Percentiles rank a stretch among this genome's conserved stretches.
phyloP scores from a whole-genome alignment of 2,797 vertebrate species.

The Glossophaga mutica region DNA sequence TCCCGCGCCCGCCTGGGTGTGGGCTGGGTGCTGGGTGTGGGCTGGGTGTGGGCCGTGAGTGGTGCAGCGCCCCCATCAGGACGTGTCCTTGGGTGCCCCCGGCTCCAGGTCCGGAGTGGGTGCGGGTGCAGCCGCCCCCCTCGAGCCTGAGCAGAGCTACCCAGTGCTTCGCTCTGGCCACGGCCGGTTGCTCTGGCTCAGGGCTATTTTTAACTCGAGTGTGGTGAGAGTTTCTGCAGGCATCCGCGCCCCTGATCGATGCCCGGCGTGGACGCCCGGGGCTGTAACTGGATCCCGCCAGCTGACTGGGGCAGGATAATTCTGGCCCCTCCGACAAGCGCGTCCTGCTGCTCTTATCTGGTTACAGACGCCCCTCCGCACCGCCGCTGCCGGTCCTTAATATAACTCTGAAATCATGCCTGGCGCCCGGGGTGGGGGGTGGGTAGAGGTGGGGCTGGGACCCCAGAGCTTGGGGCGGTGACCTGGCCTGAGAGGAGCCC shows the following conservation, averaged over 20 bases:
- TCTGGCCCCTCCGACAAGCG: slow-evolving; percentile 68
- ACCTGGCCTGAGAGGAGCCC: not conserved
- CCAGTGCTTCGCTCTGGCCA: fast-evolving
- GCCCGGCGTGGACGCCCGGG: not conserved
- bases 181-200: fast-evolving
- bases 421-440: fast-evolving
- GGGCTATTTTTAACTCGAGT: slow-evolving; percentile 75
- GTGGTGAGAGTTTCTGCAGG: slow-evolving; percentile 68
- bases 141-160: not conserved
- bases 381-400: slow-evolving; percentile 51
- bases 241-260: slow-evolving; percentile 56
- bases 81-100: fast-evolving
- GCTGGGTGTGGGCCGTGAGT: too few relatives aligned
- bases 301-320: slow-evolving; percentile 70
- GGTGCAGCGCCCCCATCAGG: fast-evolving
- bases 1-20: fast-evolving
- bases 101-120: not conserved
- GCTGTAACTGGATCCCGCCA: slow-evolving; percentile 35
- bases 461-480: too few relatives aligned
- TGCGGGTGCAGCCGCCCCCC: fast-evolving
- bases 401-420: slow-evolving; percentile 71
- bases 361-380: slow-evolving; percentile 63
- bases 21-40: too few relatives aligned
- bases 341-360: slow-evolving; percentile 55
- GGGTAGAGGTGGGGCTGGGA: not conserved